Evolutionary conservation across 2,888 invertebrate species (phyloP), one percentile per base, ranked within the genome.

Genomic region (Meteorus cinctellus): DNA sequence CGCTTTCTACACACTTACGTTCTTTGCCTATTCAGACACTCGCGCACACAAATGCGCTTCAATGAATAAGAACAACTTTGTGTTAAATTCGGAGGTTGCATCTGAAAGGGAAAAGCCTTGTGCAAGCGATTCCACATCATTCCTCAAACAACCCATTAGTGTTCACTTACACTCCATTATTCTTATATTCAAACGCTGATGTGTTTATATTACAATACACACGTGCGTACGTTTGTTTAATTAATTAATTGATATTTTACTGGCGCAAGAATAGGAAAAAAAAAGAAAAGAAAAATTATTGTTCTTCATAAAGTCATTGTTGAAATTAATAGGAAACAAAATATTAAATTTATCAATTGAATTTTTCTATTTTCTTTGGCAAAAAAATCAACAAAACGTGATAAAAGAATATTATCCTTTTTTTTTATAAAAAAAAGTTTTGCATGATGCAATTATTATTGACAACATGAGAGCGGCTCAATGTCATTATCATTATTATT

Each of bases 401-500:
- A 34, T 34, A 34, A 45, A 5, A 45, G 16, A 48, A 48, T 48
- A 24, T 48, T n/a, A n/a, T 16, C 24, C 16, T 48, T 48, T n/a
- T 48, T 48, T 48, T 48, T 48, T n/a, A 48, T 48, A n/a, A n/a
- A 48, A n/a, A 48, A 48, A 48, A 48, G n/a, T 48, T 48, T n/a
- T 4, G 16, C 16, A n/a, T 48, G 16, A n/a, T n/a, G n/a, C 48
- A n/a, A 48, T 48, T 48, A 48, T 48, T 48, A 48, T 48, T 48
- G 48, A 48, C 4, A 12, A 10, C 45, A 45, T 48, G 48, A 16
- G 16, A 48, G 5, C 16, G 48, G 48, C 48, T 48, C 36, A 65
- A 36, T 65, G 36, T 65, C 36, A 34, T 65, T 29, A n/a, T 63
- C 8, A 63, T 63, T 29, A 63, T 36, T 34, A 65, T 41, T 65